Percentiles rank a stretch among this genome's conserved stretches.
Conservation (phyloP, 2,888 invertebrate genomes). For the Stenodema calcarata region DNA sequence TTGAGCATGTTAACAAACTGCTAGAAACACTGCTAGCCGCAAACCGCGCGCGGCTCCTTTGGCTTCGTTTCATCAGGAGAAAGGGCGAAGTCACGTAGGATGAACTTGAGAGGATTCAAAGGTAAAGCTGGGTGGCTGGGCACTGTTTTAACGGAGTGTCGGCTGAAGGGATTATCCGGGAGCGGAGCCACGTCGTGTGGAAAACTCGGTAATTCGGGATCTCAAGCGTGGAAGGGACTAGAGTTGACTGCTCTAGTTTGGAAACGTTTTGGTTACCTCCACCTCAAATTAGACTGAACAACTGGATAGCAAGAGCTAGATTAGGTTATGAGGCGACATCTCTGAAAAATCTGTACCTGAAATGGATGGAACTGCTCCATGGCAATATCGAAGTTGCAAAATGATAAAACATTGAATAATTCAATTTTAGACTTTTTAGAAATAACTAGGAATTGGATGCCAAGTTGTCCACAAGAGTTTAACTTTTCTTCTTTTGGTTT, state of each 20-base stretch:
- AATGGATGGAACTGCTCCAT: no score
- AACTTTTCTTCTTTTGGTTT: no score
- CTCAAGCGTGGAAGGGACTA: background rate
- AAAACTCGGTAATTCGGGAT: background rate
- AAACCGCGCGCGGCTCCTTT: constrained; percentile 19
- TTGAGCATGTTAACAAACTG: constrained; percentile 26
- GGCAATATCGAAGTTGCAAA: no score
- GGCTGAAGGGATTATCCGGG: background rate
- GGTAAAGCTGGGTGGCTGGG: background rate
- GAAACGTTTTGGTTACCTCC: background rate
- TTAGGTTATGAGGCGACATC: no score
- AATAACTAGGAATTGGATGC: no score
- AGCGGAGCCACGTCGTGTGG: background rate
- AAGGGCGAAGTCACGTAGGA: constrained; percentile 13
- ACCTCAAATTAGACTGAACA: no score
- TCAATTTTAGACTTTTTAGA: no score
- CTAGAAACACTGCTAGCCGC: constrained; percentile 21
- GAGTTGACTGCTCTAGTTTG: background rate
- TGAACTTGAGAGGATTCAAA: constrained; percentile 29
- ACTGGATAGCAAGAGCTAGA: no score
- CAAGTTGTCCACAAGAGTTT: no score
- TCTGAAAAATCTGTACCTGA: no score
- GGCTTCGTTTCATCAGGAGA: constrained; percentile 21
- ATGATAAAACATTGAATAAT: no score
- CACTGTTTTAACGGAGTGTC: background rate